phyloP scores from a whole-genome alignment of 2,113 vertebrate species.

The Sialia sialis region DNA sequence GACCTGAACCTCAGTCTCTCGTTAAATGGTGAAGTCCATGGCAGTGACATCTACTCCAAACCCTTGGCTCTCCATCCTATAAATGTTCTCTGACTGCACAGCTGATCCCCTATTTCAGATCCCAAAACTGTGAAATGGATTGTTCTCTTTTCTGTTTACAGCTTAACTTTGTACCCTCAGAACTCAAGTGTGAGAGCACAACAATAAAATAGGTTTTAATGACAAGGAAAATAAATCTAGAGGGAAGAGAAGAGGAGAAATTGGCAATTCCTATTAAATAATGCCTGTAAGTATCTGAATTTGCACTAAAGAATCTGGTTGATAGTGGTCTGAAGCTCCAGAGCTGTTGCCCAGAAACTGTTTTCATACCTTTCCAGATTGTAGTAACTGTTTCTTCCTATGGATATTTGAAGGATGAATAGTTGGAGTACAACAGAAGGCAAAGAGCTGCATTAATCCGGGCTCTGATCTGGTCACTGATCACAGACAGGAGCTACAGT shows the following conservation, averaged over 20 bases:
- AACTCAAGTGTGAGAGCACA: not conserved
- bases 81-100: not conserved
- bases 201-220: not conserved
- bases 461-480: not conserved
- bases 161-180: not conserved
- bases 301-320: not conserved
- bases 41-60: slow-evolving; percentile 16
- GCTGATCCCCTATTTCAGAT: not conserved
- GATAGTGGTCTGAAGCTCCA: not conserved
- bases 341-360: not conserved
- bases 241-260: not conserved
- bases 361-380: not conserved
- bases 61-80: not conserved
- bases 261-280: not conserved
- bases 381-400: slow-evolving; percentile 15
- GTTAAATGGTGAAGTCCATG: not conserved
- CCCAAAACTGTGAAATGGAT: not conserved
- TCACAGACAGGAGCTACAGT: not conserved
- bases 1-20: not conserved
- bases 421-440: not conserved
- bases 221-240: not conserved
- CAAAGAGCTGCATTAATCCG: not conserved
- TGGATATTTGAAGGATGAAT: not conserved
- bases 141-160: not conserved
- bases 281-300: not conserved